Base-by-base conservation (phyloP, 1,140 invertebrate species). In the Gonatopus flavifemur region DNA sequence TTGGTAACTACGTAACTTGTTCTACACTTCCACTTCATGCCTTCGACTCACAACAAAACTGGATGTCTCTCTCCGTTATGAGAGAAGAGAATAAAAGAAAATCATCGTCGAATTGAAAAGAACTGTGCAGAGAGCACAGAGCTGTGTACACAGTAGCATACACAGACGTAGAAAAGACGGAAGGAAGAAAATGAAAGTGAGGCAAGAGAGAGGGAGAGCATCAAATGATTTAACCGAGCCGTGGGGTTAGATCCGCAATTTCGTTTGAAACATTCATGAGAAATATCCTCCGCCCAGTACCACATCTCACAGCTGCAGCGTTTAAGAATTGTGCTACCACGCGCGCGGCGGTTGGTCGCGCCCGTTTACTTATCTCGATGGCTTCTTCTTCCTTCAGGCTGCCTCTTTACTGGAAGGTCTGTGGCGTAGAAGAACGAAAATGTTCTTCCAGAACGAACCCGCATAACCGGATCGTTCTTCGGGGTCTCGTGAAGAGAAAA, bases 261-360 rank as follows among this genome's bases (percentile, higher is more conserved):
- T 72, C 68, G 65, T 73, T 73, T 72, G 69, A 69, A 73, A 72
- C 69, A 72, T 72, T 73, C 68, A 73, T 73, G 69, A 72, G 69
- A 70, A 73, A 72, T 73, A 70, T 74, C 62, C 62, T 66, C 48
- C 54, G 55, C 52, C 52, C 41, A 56, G 57, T 56, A 58, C 51
- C 63, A 58, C 64, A 66, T 62, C 62, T 59, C 63, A 58, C 64
- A 66, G 64, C 62, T 59, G 66, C 60, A 63, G 39, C 62, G 57
- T 67, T 71, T 70, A 67, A 69, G 67, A 70, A 67, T 67, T 69
- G 62, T 57, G 59, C 59, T n/a, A n/a, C n/a, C 57, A 64, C 66
- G 60, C 64, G n/a, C n/a, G n/a, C n/a, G n/a, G n/a, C n/a, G n/a
- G n/a, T n/a, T n/a, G 60, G 62, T 66, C 59, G 59, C 57, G 64